Evolutionary conservation across 2,113 vertebrate species (phyloP), one percentile per base, ranked within the genome.

Genomic region (Oreochromis aureus): DNA sequence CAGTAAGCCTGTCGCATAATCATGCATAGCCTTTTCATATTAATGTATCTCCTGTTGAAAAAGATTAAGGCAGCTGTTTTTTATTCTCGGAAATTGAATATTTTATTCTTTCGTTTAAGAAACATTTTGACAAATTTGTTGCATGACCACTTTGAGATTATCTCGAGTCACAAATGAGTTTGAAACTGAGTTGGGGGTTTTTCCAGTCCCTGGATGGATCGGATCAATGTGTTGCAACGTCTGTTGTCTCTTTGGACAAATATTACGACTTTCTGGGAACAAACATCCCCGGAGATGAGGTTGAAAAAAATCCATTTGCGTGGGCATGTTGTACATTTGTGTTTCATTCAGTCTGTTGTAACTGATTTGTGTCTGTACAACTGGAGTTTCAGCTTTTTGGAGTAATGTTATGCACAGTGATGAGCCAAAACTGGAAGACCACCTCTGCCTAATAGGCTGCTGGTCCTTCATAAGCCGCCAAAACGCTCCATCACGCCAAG

Each of bases 231-330:
- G 53, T 63, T 88, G 66, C 89, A 84, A 89, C 78, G 88, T 91
- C 92, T 85, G 56, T 85, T 89, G 80, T 91, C 59, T 94, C 78
- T 82, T 80, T 89, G 88, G 76, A 55, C 84, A 86, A 91, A 86
- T 87, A 89, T 87, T 85, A 82, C 19, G 1, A 78, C 80, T 92
- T 92, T 91, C 86, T 89, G 89, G 91, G 91, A 94, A 93, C 82
- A 88, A 89, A 86, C 71, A 56, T 87, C 92, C 84, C 88, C 4
- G 11, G 89, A 92, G 92, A 93, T 54, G 56, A 87, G 12, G 51
- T 63, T 86, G 87, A 90, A 83, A 86, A 36, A 66, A 90, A 89
- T 87, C 86, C 91, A 94, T 88, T 82, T 46, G 44, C 61, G 85
- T 61, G 80, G 55, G 80, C 46, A 89, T 30, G 46, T 78, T 61